Base-by-base conservation (phyloP, 2,113 vertebrate species). In the Myodes glareolus region DNA sequence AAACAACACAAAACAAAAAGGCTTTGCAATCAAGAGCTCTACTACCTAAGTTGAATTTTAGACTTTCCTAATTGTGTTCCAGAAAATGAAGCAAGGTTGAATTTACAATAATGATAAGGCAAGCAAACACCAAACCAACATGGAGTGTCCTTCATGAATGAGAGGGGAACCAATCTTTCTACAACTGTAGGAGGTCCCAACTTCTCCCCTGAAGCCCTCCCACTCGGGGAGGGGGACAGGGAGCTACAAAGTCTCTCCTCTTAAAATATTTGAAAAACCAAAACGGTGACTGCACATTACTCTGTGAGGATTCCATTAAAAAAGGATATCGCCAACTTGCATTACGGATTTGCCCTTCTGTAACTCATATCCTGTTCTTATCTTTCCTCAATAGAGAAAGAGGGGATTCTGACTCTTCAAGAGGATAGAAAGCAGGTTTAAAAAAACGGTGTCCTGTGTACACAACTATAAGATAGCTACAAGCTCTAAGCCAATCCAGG, bases 51-150 rank as follows among this genome's bases (percentile, higher is more conserved):
- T 92, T 80, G 39, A 95, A 97, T 96, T 97, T 97, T 94, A 90
- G 92, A 82, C 91, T 93, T 88, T 85, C 72, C 67, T 85, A 84
- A 88, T 92, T 75, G 92, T 95, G 96, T 94, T 97, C 97, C 95
- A 91, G 94, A 96, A 98, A 98, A 96, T 97, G 95, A 97, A 98
- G 97, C 96, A 97, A 97, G 97, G 97, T 97, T 91, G 36, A 97
- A 98, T 95, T 98, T 96, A 97, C 97, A 96, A 97, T 97, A 88
- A 13, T 93, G 72, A 88, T 92, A 97, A 98, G 97, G 96, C 93
- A 97, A 97, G 97, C 95, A 98, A 98, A 98, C 98, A 97, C 97
- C 97, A 72, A 88, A 70, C 47, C 42, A 98, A 97, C 97, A 95
- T 10, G 50, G 92, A 96, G 97, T 81, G 70, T 61, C 39, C 97